Evolutionary conservation across 2,888 invertebrate species (phyloP).

Genomic region (Aspidiotus rigidus): DNA sequence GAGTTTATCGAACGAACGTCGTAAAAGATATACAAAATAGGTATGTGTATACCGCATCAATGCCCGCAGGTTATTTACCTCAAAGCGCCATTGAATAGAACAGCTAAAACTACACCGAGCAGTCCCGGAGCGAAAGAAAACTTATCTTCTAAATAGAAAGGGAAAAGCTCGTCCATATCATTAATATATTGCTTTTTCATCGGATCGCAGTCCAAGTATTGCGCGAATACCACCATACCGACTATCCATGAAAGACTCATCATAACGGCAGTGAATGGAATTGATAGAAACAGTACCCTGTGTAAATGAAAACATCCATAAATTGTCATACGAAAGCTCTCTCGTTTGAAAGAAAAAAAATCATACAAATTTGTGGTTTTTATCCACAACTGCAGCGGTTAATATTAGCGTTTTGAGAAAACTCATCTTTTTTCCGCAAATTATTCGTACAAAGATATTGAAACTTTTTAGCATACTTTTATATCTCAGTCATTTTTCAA

Average conservation of each 20-base stretch:
- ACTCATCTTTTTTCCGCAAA: too few relatives aligned
- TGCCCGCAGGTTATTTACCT: slow-evolving; percentile 48
- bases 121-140: slow-evolving; percentile 73
- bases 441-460: too few relatives aligned
- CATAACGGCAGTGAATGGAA: slow-evolving; percentile 68
- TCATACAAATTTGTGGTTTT: too few relatives aligned
- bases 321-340: too few relatives aligned
- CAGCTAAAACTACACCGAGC: slow-evolving; percentile 81
- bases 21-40: neutral
- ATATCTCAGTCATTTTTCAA: too few relatives aligned
- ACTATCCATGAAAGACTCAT: slow-evolving; percentile 80
- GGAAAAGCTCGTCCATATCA: slow-evolving; percentile 73
- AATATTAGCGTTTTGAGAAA: too few relatives aligned
- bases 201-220: slow-evolving; percentile 77
- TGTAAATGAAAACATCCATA: too few relatives aligned
- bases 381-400: too few relatives aligned
- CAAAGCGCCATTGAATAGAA: slow-evolving; percentile 83
- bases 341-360: too few relatives aligned
- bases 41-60: neutral
- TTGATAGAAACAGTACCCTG: slow-evolving; percentile 65
- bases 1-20: neutral
- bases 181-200: slow-evolving; percentile 60
- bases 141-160: slow-evolving; percentile 83
- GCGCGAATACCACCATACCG: slow-evolving; percentile 77
- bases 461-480: too few relatives aligned